Base-by-base conservation (phyloP, 2,888 invertebrate genomes). In the Melanchra persicariae region DNA sequence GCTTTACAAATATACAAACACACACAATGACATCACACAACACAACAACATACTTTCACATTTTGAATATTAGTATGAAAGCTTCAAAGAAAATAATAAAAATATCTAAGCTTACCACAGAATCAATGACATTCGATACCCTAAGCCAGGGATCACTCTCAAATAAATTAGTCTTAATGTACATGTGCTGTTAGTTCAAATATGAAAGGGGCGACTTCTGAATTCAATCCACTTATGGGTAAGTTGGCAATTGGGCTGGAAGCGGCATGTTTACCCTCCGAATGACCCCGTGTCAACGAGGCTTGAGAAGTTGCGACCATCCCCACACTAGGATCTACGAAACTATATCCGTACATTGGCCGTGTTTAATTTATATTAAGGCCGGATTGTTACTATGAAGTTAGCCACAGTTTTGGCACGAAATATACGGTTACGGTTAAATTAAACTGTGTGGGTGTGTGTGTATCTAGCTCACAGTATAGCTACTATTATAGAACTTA, bases 171-270 rank as follows among this genome's bases (percentile, higher is more conserved):
- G 64, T 59, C 66, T 51, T 85, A 80, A 79, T 76, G 71, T 77
- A 77, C 51, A 69, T 82, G 72, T 72, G 64, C 74, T 78, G 73
- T 82, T 83, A 72, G 66, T 59, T 58, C 70, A 70, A 81, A 77
- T 81, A 86, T 81, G 78, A 78, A 84, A 82, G 85, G 85, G 82
- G 78, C 79, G 83, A 87, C 86, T 85, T 88, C 87, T 85, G 84
- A 88, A 92, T 91, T 90, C 91, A 93, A 94, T 93, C 91, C 91
- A 93, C 93, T 93, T 92, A 93, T 90, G 88, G 88, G 83, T 84
- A 91, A 92, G 91, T 92, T 91, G 85, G 89, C 90, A 89, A 91
- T 92, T 89, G 91, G 90, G 88, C 88, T 90, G 90, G 87, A 90
- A 91, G 85, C 87, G 89, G 87, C 85, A 79, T 93, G 91, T 93